A percentile compares a stretch with the other conserved stretches of the same genome.
Evolutionary conservation across 2,113 vertebrate species (phyloP).

Genomic region (Pluvianellus socialis): DNA sequence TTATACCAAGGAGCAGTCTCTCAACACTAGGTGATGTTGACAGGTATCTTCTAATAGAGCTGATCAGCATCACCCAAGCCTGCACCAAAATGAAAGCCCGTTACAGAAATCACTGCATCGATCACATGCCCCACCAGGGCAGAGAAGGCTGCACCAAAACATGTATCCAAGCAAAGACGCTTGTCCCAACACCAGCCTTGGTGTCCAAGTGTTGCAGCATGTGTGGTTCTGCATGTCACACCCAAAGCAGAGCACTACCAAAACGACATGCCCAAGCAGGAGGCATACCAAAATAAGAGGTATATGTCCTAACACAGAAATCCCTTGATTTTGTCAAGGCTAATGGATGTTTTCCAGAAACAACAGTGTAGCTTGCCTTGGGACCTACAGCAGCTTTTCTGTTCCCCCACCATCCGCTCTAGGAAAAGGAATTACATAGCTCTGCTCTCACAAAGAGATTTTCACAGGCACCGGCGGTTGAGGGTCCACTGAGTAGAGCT

Average conservation of each 20-base stretch:
- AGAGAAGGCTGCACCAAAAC: not conserved
- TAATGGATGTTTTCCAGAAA: not conserved
- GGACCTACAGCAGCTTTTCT: not conserved
- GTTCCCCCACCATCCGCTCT: not conserved
- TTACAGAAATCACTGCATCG: not conserved
- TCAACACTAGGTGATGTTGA: too few relatives aligned
- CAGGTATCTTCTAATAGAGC: not conserved
- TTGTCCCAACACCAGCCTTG: not conserved
- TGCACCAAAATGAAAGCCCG: not conserved
- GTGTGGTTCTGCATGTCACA: not conserved
- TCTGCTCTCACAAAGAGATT: not conserved
- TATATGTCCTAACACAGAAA: not conserved
- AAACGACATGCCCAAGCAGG: not conserved
- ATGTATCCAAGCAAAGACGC: not conserved
- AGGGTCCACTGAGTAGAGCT: not conserved
- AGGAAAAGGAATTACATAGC: not conserved
- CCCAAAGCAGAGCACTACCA: not conserved
- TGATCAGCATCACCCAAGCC: not conserved
- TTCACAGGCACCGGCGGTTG: not conserved
- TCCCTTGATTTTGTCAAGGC: not conserved
- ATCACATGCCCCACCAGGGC: not conserved
- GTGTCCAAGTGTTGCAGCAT: not conserved
- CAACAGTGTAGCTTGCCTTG: not conserved
- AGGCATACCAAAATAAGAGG: not conserved
- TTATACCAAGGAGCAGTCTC: not conserved